Evolutionary conservation across 2,888 invertebrate species (phyloP).

Genomic region (Synanthedon vespiformis): DNA sequence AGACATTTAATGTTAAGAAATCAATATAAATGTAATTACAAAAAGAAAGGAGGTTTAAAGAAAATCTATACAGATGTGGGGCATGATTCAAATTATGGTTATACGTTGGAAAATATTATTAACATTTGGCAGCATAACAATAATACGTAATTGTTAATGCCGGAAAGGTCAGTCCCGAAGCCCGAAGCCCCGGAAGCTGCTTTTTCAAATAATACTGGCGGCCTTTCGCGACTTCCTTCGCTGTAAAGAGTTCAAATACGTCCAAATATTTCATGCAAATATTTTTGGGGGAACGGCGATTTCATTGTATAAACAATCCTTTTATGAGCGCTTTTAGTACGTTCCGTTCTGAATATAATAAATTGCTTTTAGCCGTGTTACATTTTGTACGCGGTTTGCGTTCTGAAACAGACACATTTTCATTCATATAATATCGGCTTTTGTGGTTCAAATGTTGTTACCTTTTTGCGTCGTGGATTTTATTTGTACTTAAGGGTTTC

Average conservation of each 20-base stretch:
- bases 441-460: no score
- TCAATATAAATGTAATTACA: no score
- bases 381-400: neutral
- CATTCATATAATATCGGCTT: no score
- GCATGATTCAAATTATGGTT: no score
- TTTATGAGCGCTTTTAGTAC: constrained; percentile 6
- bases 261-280: constrained; percentile 14
- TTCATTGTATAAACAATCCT: constrained; percentile 9
- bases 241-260: constrained; percentile 3
- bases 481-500: no score
- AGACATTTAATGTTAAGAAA: no score
- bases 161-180: constrained; percentile 19
- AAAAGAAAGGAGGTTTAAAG: no score
- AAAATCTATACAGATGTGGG: no score
- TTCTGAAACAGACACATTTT: no score
- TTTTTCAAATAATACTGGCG: constrained; percentile 13
- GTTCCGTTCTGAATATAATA: constrained; percentile 4
- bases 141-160: neutral
- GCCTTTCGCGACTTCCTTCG: constrained; percentile 13
- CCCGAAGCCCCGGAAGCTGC: constrained; percentile 9
- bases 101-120: no score
- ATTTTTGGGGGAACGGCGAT: constrained; percentile 12
- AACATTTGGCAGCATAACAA: no score
- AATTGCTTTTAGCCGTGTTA: constrained; percentile 2
- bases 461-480: no score